Evolutionary conservation across 2,888 invertebrate species (phyloP), one percentile per base, ranked within the genome.

Genomic region (Drosophila anomalata): DNA sequence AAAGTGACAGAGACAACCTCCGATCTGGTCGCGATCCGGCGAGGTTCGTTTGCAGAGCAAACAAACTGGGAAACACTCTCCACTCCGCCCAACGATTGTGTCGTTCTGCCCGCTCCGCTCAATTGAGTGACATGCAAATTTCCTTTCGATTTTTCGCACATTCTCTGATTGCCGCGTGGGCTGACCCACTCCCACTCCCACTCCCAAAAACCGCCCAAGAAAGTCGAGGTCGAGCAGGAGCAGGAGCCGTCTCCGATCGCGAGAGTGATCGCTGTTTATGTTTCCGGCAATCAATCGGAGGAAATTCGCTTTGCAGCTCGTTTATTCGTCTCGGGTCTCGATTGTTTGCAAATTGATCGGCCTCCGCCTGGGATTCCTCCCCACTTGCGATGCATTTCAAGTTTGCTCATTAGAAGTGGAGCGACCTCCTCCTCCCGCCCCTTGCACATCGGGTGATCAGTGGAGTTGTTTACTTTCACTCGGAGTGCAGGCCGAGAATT

Each of bases 91-190:
- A 22, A 2, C 22, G 44, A 44, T 44, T 44, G 76, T 72, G 80
- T 60, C 74, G 61, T 68, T 61, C 62, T 55, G 39, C 54, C 75
- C 72, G 61, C 72, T 61, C 63, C 24, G 46, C 54, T 67, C 77
- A 61, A 82, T 72, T 78, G 76, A 83, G 87, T 84, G 83, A 87
- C 85, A 84, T 84, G 83, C 87, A 84, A 75, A 84, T 84, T 84
- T 84, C 81, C 85, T 81, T 87, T 84, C 75, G 67, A 67, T 76
- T 82, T 83, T 81, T 86, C 76, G 71, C 83, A 82, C 76, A 84
- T 86, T 80, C 68, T 76, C 69, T 80, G 81, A 81, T 78, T 73
- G 77, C 58, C 57, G 76, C 62, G 71, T 70, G 60, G 60, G 53
- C 50, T 39, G 48, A 8, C 44, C 22, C 44, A 44, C 44, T 44